Base-by-base conservation (phyloP, 1,140 invertebrate species). In the Penaeus chinensis region DNA sequence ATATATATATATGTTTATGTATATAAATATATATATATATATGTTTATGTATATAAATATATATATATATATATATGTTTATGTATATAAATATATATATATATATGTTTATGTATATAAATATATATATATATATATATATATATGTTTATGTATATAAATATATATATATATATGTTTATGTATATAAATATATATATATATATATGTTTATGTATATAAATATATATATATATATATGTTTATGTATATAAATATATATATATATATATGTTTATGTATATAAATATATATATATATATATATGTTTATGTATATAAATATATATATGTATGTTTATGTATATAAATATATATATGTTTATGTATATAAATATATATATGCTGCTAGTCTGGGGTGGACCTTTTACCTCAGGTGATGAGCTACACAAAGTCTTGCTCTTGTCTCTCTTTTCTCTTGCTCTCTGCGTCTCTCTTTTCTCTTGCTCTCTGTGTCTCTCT, bases 151-250 rank as follows among this genome's bases (percentile, higher is more conserved):
- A 54, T 61, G 18, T 80, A 54, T n/a, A 22, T 63, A 24, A 3
- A 20, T 63, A 24, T 62, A 60, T 81, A 24, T 62, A 60, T 81
- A 24, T 62, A n/a, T 81, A 18, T 62, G 27, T 81, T 16, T 27
- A n/a, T 27, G 16, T 62, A 60, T 81, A 24, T 62, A 60, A 65
- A 24, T 61, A 54, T 60, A 60, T n/a, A 20, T 61, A 24, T n/a
- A 22, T 79, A 79, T 61, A 22, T 80, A 24, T 61, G n/a, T 60
- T 24, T 61, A 61, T 54, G 2, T 5, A 54, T 37, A 24, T 19
- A 78, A 54, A 78, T 47, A 78, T 78, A 42, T 10, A 78, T 42
- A 54, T 13, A 78, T n/a, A 78, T n/a, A 78, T n/a, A 78, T n/a
- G 54, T 54, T 54, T 13, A 78, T 78, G 7, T 19, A 42, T 32